Evolutionary conservation across 2,113 vertebrate genomes (phyloP).

Genomic region (Calidris pygmaea): DNA sequence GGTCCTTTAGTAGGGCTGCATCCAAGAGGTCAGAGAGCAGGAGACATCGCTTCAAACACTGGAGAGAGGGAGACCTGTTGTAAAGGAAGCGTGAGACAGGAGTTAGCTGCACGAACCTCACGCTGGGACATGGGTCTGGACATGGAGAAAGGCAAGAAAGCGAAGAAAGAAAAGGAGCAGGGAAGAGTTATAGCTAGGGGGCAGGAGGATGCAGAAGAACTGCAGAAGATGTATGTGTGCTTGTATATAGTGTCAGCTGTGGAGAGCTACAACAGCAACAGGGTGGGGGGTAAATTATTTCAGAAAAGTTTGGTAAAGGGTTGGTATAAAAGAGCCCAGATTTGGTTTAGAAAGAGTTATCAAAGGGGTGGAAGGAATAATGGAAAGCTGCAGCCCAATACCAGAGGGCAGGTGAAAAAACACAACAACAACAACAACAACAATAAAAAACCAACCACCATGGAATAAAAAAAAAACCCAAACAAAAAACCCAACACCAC

Average conservation of each 20-base stretch:
- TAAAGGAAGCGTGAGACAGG: not conserved
- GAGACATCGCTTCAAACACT: rapidly evolving
- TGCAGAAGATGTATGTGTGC: not conserved
- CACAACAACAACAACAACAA: not conserved
- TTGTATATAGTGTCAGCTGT: not conserved
- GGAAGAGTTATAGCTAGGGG: not conserved
- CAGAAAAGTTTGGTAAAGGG: not conserved
- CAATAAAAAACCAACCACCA: not conserved
- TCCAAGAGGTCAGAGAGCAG: not conserved
- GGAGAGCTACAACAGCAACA: not conserved
- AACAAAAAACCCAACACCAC: too few relatives aligned
- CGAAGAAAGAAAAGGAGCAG: not conserved
- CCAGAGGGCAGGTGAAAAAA: not conserved
- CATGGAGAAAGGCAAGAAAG: not conserved
- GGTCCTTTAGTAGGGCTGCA: not conserved
- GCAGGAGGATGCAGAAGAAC: not conserved
- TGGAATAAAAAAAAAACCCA: not conserved
- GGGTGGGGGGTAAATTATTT: not conserved
- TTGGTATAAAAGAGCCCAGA: not conserved
- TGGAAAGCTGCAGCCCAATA: not conserved
- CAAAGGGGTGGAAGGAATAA: not conserved
- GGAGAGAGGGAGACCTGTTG: not conserved
- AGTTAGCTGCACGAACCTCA: not conserved
- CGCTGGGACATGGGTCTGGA: not conserved
- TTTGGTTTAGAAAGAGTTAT: not conserved